These are phyloP conservation scores for Blennius ocellaris DNA, from an alignment of 2,113 vertebrate genomes.

Conservation along the genomic window DNA sequence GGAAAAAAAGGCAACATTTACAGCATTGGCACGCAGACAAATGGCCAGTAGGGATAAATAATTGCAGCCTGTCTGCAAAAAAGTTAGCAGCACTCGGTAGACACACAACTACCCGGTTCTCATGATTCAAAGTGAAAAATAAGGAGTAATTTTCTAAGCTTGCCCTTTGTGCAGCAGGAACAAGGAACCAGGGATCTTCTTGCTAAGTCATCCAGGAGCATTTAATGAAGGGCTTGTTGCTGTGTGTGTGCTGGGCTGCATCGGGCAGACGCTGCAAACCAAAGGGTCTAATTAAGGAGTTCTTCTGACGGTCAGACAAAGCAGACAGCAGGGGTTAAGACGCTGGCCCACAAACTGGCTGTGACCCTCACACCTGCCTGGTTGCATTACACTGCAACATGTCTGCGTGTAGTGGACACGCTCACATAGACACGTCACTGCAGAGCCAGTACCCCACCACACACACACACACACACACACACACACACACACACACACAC, in stretches of 20 bases:
- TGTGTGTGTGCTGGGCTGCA: constrained; percentile 55
- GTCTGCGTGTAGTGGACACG: constrained; percentile 44
- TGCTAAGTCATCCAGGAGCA: constrained; percentile 77
- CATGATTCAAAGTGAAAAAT: constrained; percentile 43
- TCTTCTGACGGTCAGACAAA: constrained; percentile 74
- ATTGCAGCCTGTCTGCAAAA: not conserved
- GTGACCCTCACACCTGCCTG: constrained; percentile 81
- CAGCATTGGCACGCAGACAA: constrained; percentile 5
- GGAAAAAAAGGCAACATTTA: constrained; percentile 7
- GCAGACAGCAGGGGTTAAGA: constrained; percentile 75
- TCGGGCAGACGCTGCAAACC: constrained; percentile 54
- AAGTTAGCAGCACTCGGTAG: not conserved
- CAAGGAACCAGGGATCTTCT: constrained; percentile 29
- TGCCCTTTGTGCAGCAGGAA: constrained; percentile 54
- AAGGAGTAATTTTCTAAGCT: constrained; percentile 38
- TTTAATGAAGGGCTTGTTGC: constrained; percentile 78
- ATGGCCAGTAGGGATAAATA: not conserved
- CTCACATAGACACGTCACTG: constrained; percentile 40
- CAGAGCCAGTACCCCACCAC: constrained; percentile 2
- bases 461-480: not conserved
- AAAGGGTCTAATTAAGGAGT: constrained; percentile 76
- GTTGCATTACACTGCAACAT: constrained; percentile 68
- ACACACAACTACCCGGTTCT: constrained; percentile 21
- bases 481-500: not conserved
- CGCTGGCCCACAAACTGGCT: constrained; percentile 71